phyloP scores from a whole-genome alignment of 2,797 vertebrate species.

The Erpetoichthys calabaricus region DNA sequence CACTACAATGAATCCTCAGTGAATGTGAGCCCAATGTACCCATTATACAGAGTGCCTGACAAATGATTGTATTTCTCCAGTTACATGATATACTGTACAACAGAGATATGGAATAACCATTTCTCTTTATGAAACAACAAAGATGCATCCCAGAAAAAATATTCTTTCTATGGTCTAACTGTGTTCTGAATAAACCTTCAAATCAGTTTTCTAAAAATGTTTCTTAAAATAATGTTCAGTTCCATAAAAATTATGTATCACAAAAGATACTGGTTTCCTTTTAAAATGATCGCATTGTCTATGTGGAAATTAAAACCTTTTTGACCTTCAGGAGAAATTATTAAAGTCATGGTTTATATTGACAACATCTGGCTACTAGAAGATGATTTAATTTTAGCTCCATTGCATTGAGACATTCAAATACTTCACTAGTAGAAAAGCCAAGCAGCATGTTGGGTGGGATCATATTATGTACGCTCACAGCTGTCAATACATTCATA shows the following conservation, averaged over 20 bases:
- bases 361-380: slow-evolving; percentile 46
- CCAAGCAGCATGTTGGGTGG: not conserved
- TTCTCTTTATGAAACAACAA: too few relatives aligned
- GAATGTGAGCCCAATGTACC: too few relatives aligned
- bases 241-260: too few relatives aligned
- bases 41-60: too few relatives aligned
- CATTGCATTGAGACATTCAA: slow-evolving; percentile 35
- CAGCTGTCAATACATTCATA: not conserved
- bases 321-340: slow-evolving; percentile 43
- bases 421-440: slow-evolving; percentile 5
- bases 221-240: not conserved
- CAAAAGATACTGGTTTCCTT: not conserved
- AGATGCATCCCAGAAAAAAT: too few relatives aligned
- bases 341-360: slow-evolving; percentile 35
- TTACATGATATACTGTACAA: too few relatives aligned
- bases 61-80: too few relatives aligned
- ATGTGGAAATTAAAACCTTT: slow-evolving; percentile 15
- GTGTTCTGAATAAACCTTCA: not conserved
- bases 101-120: too few relatives aligned
- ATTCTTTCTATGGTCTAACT: too few relatives aligned
- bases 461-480: not conserved
- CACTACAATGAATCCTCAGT: too few relatives aligned
- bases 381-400: slow-evolving; percentile 60
- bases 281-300: slow-evolving; percentile 13
- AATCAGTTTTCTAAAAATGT: not conserved